Evolutionary conservation across 2,797 vertebrate genomes (phyloP).

Genomic region (Gymnoscopelus microlampas): DNA sequence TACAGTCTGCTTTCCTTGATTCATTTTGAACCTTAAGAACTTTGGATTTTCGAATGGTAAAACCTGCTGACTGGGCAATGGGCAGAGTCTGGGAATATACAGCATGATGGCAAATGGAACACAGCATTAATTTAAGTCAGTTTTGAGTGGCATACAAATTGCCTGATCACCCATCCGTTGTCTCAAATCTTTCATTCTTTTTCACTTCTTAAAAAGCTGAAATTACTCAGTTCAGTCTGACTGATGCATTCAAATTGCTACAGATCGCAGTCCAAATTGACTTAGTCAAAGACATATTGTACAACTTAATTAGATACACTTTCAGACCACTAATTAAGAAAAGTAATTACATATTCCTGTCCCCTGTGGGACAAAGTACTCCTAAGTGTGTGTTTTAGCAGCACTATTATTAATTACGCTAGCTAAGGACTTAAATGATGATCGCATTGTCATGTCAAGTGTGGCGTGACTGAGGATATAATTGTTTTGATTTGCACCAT

Average conservation of each 20-base stretch:
- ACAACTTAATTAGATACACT: conserved; percentile 82
- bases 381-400: conserved; percentile 65
- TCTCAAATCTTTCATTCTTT: conserved; percentile 48
- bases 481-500: conserved; percentile 75
- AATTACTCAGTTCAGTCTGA: conserved; percentile 60
- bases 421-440: conserved; percentile 65
- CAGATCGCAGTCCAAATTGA: conserved; percentile 72
- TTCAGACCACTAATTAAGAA: conserved; percentile 82
- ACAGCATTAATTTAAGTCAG: conserved; percentile 27
- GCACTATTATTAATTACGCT: conserved; percentile 74
- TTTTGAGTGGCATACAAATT: conserved; percentile 28
- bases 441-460: conserved; percentile 70
- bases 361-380: conserved; percentile 66
- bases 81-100: conserved; percentile 1
- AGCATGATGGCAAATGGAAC: conserved; percentile 17
- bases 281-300: conserved; percentile 76
- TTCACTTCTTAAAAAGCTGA: conserved; percentile 55
- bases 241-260: conserved; percentile 60
- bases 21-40: too few species aligned
- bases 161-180: conserved; percentile 35
- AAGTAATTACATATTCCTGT: conserved; percentile 79
- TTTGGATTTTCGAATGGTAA: too few species aligned
- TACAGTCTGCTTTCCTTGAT: too few species aligned
- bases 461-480: conserved; percentile 74
- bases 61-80: too few species aligned